Evolutionary conservation across 2,888 invertebrate species (phyloP), one percentile per base, ranked within the genome.

Genomic region (Hybos culiciformis): DNA sequence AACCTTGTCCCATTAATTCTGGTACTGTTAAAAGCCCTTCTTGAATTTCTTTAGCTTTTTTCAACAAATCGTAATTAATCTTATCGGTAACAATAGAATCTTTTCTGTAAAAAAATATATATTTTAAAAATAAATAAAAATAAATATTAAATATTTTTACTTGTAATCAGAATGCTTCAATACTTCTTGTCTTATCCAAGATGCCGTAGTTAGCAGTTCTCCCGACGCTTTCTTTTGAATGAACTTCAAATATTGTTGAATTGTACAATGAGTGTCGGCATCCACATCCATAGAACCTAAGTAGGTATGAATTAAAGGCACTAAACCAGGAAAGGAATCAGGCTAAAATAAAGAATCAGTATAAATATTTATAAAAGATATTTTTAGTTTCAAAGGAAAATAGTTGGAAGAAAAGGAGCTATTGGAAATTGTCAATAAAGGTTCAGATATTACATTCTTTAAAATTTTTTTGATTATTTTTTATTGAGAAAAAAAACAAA

Each of bases 251-350:
- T 98, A 98, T 68, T 94, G 90, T 64, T 88, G 86, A 57, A 98
- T 86, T 8, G 93, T 92, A 69, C 97, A 97, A 64, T 91, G 87
- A 32, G 96, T 97, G 66, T 97, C 97, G 3, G 94, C 92, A 69
- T 98, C 98, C 39, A 96, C 87, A 64, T 98, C 96, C 79, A 96
- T 90, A 46, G 85, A 86, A 51, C 84, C 83, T 55, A 98, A 72
- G 68, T 93, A 98, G 55, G 85, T 88, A 62, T 91, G 85, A 48
- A 98, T 91, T 54, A 99, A 70, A 4, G 94, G 88, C 51, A 96
- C 80, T 54, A 99, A 71, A 0, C 98, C 98, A 19, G 94, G 93
- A 70, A 97, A 99, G 47, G 81, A 78, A 45, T 83, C 84, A 46
- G 80, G 78, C 84, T 60, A 36, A 12, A 37, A 23, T 17, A 41